phyloP scores from a whole-genome alignment of 1,140 invertebrate species.

The Mercenaria mercenaria region DNA sequence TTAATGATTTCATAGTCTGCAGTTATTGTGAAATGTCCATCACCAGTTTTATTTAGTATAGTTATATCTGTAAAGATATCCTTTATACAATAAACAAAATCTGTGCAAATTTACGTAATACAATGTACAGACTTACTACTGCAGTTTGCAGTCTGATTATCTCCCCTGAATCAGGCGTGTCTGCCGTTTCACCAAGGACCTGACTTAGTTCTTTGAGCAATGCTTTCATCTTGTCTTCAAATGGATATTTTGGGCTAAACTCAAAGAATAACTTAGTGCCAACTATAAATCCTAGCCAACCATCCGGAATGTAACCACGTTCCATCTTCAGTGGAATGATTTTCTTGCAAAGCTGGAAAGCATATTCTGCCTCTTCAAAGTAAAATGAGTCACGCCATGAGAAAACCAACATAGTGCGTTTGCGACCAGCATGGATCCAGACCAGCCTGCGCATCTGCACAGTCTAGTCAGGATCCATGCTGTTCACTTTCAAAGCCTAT shows the following conservation, averaged over 20 bases:
- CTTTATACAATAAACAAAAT: no score
- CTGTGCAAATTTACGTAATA: no score
- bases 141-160: neutral
- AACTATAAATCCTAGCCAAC: conserved; percentile 83
- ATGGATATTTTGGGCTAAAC: conserved; percentile 80
- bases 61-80: no score
- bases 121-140: neutral
- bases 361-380: conserved; percentile 84
- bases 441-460: no score
- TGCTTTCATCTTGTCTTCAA: conserved; percentile 74
- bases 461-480: no score
- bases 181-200: neutral
- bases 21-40: no score
- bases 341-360: conserved; percentile 77
- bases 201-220: conserved; percentile 72
- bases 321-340: conserved; percentile 83
- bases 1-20: no score
- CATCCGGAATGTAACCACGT: conserved; percentile 79
- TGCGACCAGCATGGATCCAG: no score
- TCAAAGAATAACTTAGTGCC: conserved; percentile 83
- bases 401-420: no score
- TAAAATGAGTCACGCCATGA: no score
- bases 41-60: no score
- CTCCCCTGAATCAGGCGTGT: neutral
- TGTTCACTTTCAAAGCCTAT: no score